A percentile compares a stretch with the other conserved stretches of the same genome.
Evolutionary conservation across 2,888 invertebrate species (phyloP).

Genomic region (Aphodius granarius): DNA sequence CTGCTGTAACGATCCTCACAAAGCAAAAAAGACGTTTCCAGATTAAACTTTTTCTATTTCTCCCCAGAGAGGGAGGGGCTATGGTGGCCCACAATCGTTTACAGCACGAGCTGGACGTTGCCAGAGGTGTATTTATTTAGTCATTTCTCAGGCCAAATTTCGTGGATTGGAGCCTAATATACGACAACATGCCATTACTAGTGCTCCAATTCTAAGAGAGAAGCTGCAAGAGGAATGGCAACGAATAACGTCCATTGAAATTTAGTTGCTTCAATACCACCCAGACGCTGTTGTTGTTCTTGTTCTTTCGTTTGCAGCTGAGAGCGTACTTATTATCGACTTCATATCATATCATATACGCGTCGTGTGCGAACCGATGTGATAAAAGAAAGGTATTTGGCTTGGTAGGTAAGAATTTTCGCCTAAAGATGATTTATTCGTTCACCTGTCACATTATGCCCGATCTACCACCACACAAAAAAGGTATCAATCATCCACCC

Average conservation of each 20-base stretch:
- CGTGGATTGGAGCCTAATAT: no score
- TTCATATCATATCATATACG: no score
- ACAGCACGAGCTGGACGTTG: not conserved
- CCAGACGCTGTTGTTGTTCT: no score
- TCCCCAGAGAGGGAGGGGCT: not conserved
- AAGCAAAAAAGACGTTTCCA: not conserved
- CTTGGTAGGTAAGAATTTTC: not conserved
- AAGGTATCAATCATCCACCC: not conserved
- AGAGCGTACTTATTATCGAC: no score
- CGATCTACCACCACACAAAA: not conserved
- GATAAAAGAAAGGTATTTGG: not conserved
- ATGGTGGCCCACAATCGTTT: not conserved
- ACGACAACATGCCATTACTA: no score
- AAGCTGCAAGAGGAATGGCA: no score
- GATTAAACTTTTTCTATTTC: not conserved
- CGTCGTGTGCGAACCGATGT: no score
- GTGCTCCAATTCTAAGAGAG: no score
- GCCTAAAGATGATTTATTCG: not conserved
- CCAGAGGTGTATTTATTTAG: not conserved
- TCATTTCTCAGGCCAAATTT: no score
- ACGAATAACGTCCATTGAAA: no score
- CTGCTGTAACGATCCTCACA: not conserved
- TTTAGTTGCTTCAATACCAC: no score
- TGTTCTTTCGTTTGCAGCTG: no score
- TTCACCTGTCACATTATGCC: not conserved